Evolutionary conservation across 2,113 vertebrate genomes (phyloP).

Genomic region (Coryphaenoides rupestris): DNA sequence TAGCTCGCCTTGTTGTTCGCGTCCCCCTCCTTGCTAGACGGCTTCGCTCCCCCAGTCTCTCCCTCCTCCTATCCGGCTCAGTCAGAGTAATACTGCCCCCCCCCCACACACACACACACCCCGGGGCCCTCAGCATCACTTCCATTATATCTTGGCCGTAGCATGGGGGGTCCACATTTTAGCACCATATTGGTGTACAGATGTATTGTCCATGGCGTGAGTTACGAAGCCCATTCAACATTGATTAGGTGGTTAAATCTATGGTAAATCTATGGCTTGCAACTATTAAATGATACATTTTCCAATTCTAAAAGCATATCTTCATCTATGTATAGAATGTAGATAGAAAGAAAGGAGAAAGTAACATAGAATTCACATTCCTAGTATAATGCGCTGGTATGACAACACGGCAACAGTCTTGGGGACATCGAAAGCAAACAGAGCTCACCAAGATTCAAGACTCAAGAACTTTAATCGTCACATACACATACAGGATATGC

Average conservation of each 20-base stretch:
- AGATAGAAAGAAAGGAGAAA: no score
- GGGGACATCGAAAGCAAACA: slow-evolving; percentile 7
- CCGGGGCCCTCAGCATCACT: not conserved
- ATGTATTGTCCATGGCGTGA: not conserved
- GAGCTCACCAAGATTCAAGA: slow-evolving; percentile 1
- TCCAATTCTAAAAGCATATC: no score
- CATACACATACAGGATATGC: no score
- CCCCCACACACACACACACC: not conserved
- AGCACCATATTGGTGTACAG: no score
- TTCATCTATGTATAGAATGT: no score
- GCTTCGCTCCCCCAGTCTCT: slow-evolving; percentile 2
- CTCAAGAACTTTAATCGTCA: no score
- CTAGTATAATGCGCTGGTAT: no score
- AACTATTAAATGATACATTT: no score
- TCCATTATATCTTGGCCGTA: not conserved
- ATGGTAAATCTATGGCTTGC: not conserved
- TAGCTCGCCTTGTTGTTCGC: slow-evolving; percentile 5
- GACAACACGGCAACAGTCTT: no score
- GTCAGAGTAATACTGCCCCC: no score
- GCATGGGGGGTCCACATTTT: not conserved
- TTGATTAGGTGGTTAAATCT: not conserved
- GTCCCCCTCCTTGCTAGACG: slow-evolving; percentile 11
- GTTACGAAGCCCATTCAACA: not conserved
- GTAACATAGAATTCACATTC: no score
- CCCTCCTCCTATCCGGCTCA: no score